Evolutionary conservation across 2,113 vertebrate genomes (phyloP).

Genomic region (Myiozetetes cayanensis): DNA sequence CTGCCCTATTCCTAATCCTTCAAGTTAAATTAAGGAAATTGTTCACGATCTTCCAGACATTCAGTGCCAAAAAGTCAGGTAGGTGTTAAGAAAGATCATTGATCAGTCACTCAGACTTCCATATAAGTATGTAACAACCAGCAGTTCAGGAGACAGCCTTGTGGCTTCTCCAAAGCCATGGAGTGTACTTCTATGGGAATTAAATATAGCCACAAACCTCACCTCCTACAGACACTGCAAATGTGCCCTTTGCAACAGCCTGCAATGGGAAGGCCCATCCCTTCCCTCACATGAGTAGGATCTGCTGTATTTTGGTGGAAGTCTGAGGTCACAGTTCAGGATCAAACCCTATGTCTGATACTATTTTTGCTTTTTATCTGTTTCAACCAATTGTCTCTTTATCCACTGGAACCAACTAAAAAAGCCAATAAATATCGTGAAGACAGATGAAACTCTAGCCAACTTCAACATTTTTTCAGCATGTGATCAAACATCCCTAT

Average conservation of each 20-base stretch:
- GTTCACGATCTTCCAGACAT: neutral
- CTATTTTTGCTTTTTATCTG: neutral
- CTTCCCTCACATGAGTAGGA: neutral
- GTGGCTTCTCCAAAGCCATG: neutral
- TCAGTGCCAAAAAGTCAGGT: neutral
- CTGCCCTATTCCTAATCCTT: neutral
- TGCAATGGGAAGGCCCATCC: neutral
- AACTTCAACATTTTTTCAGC: constrained; percentile 29
- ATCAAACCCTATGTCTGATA: fast-evolving
- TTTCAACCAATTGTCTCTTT: neutral
- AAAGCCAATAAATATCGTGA: neutral
- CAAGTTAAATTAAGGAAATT: neutral
- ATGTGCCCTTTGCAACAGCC: neutral
- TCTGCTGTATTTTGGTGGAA: neutral
- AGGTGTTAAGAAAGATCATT: neutral
- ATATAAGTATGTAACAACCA: neutral
- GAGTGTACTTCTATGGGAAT: neutral
- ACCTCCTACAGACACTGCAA: neutral
- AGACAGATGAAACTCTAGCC: neutral
- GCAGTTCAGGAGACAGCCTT: neutral
- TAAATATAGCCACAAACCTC: neutral
- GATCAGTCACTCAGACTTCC: neutral
- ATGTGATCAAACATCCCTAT: constrained; percentile 3
- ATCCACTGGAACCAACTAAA: neutral
- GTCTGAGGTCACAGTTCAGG: neutral